Evolutionary conservation across 2,113 vertebrate species (phyloP).

Genomic region (Saimiri boliviensis): DNA sequence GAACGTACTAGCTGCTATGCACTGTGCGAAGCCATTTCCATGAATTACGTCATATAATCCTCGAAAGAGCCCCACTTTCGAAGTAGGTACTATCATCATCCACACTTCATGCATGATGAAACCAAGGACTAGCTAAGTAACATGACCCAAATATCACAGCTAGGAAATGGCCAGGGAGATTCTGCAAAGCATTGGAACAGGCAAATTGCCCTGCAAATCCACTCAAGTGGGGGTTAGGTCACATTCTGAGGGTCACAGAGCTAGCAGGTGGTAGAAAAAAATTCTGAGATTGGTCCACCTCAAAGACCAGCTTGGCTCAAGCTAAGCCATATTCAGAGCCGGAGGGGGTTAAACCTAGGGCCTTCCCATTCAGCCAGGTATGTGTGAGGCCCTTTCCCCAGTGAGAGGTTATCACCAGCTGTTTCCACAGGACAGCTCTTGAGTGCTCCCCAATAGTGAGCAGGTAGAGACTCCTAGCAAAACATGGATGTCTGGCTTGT

Average conservation of each 20-base stretch:
- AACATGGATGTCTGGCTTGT: background rate
- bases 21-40: background rate
- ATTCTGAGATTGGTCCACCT: background rate
- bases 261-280: background rate
- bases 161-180: background rate
- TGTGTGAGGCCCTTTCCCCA: no score
- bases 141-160: background rate
- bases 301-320: background rate
- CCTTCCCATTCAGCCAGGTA: background rate
- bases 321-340: background rate
- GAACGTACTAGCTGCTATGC: fast-evolving
- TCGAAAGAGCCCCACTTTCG: background rate
- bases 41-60: background rate
- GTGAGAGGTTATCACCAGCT: background rate
- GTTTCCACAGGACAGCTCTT: background rate
- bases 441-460: background rate
- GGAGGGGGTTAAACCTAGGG: background rate
- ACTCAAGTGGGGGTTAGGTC: background rate
- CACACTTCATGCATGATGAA: background rate
- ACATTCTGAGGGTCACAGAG: background rate
- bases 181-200: background rate
- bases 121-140: background rate
- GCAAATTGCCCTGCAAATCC: background rate
- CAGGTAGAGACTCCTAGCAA: background rate
- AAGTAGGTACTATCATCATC: no score